Base-by-base conservation (phyloP, 2,797 vertebrate genomes). In the Austrolebias charrua region DNA sequence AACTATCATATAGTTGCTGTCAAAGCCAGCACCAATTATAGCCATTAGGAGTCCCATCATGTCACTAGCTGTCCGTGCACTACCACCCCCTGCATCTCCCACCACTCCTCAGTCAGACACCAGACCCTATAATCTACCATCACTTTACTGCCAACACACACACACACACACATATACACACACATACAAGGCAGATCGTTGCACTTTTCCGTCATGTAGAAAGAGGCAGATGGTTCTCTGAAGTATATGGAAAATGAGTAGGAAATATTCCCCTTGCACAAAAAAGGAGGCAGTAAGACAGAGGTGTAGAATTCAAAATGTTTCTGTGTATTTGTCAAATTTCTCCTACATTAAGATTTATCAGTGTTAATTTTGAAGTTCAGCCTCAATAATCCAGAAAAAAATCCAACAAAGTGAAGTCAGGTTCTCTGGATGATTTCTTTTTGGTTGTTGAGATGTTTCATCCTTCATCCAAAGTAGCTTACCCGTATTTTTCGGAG, bases 21-120 rank as follows among this genome's bases (percentile, higher is more conserved):
- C 97, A 98, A 96, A 96, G 92, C 94, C 92, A 94, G 92, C 90
- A 79, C 93, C 96, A 98, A 98, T 99, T 98, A 98, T 95, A 95
- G 94, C 96, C 95, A 98, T 99, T 98, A 98, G 95, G 93, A 89
- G 94, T 94, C 94, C 94, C 96, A 96, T 98, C 96, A 96, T 96
- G 96, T 96, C 95, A 95, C 92, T 91, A 92, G 92, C 93, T 95
- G 94, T 96, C 95, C 93, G 92, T 90, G 91, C 86, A 77, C 88
- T 82, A 84, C 80, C 88, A 86, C 92, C 94, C 87, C 93, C 91
- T 88, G 91, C 92, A 90, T 69, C 89, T 92, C 90, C 90, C 90
- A 78, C 91, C 94, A 93, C 80, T 81, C 76, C 78, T 93, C 93
- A 92, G 79, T 74, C 81, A 76, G 61, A 73, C 73, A 82, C 68